Conservation (phyloP, 2,113 vertebrate species). For the Misgurnus anguillicaudatus region DNA sequence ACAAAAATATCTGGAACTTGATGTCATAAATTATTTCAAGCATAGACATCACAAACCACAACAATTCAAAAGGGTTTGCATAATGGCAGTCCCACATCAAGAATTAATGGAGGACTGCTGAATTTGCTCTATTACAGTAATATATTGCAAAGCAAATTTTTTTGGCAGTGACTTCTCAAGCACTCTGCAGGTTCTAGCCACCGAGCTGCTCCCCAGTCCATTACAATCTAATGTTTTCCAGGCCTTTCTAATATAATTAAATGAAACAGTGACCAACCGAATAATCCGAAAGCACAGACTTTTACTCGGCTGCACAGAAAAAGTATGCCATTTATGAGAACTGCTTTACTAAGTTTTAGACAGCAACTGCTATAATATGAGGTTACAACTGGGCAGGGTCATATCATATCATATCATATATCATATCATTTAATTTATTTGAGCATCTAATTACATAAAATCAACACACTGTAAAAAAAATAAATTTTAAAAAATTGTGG, state of each 20-base stretch:
- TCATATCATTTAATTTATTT: no score
- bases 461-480: no score
- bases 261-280: conserved; percentile 4
- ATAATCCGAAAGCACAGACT: not conserved
- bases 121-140: conserved; percentile 3
- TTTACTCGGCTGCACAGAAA: conserved; percentile 1
- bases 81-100: not conserved
- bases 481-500: no score
- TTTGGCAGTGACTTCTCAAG: conserved; percentile 21
- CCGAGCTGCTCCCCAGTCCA: conserved; percentile 4
- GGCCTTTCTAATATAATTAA: conserved; percentile 15
- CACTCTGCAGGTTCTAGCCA: conserved; percentile 15
- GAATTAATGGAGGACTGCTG: not conserved
- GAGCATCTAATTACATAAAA: no score
- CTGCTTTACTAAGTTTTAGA: not conserved
- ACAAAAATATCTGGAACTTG: not conserved
- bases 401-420: no score
- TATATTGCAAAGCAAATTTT: conserved; percentile 29
- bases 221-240: conserved; percentile 30
- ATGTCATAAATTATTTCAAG: conserved; percentile 5
- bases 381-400: no score
- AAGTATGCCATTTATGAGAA: not conserved
- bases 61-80: conserved; percentile 18
- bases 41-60: conserved; percentile 30
- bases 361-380: not conserved